Evolutionary conservation across 2,113 vertebrate genomes (phyloP).

Genomic region (Rhinoderma darwinii): DNA sequence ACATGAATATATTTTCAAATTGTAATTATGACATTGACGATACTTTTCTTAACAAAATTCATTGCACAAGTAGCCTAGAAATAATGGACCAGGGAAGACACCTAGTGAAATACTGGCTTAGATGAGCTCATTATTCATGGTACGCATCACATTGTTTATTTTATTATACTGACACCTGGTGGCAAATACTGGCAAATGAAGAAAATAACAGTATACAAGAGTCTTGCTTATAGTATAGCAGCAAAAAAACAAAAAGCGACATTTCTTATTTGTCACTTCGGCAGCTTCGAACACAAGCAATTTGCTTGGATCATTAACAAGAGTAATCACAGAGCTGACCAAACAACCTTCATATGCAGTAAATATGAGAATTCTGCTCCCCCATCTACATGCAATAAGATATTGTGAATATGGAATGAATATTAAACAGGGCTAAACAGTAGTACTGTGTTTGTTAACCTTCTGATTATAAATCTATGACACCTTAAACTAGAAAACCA

Average conservation of each 20-base stretch:
- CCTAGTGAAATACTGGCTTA: neutral
- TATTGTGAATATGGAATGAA: neutral
- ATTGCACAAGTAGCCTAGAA: neutral
- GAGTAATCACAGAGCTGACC: slow-evolving; percentile 55
- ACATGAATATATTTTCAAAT: neutral
- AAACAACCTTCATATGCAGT: slow-evolving; percentile 55
- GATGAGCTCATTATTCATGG: neutral
- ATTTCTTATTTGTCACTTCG: slow-evolving; percentile 55
- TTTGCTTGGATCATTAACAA: slow-evolving; percentile 55
- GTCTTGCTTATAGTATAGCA: neutral
- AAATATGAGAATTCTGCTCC: slow-evolving; percentile 18
- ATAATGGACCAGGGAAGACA: neutral
- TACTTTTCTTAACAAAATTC: slow-evolving; percentile 13
- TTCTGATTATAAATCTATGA: neutral
- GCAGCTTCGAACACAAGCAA: slow-evolving; percentile 41
- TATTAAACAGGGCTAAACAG: neutral
- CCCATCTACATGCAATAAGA: slow-evolving; percentile 31
- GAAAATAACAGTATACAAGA: neutral
- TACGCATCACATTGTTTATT: slow-evolving; percentile 11
- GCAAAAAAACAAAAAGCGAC: slow-evolving; percentile 43
- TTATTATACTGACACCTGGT: slow-evolving; percentile 52
- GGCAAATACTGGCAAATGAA: neutral
- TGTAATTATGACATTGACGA: slow-evolving; percentile 9
- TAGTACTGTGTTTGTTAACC: neutral
- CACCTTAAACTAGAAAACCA: neutral